Percentiles rank a stretch among this genome's conserved stretches.
Evolutionary conservation across 2,797 vertebrate genomes (phyloP).

Genomic region (Bradypodion pumilum): DNA sequence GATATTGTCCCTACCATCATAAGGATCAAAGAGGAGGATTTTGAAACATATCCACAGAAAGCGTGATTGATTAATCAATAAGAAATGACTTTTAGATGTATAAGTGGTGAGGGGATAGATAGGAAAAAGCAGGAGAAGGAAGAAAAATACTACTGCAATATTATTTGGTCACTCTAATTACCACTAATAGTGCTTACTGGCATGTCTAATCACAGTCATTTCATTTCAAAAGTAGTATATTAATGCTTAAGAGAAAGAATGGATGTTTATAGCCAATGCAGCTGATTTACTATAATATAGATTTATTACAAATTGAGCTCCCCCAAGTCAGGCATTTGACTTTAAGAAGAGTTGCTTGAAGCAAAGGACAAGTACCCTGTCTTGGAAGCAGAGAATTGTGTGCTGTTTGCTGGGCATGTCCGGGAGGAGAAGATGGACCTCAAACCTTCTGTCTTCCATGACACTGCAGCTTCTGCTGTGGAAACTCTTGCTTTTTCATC

Average conservation of each 20-base stretch:
- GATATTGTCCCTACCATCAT: neutral
- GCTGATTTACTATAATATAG: constrained; percentile 60
- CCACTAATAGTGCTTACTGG: constrained; percentile 63
- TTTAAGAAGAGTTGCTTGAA: constrained; percentile 23
- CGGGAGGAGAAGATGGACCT: neutral
- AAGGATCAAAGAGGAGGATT: neutral
- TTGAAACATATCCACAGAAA: constrained; percentile 9
- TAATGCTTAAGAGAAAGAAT: constrained; percentile 73
- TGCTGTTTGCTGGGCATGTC: neutral
- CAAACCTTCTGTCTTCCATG: no score
- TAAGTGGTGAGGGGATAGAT: constrained; percentile 60
- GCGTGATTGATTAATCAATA: constrained; percentile 32
- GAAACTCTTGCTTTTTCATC: no score
- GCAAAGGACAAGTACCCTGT: constrained; percentile 12
- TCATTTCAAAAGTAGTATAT: constrained; percentile 71
- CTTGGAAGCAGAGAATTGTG: neutral
- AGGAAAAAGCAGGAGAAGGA: constrained; percentile 46
- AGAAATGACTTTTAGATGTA: constrained; percentile 17
- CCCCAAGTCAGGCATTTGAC: constrained; percentile 48
- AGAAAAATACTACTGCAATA: constrained; percentile 45
- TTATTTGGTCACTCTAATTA: constrained; percentile 71
- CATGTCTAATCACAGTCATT: constrained; percentile 59
- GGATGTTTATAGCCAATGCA: constrained; percentile 70
- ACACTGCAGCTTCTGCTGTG: no score
- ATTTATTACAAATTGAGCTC: constrained; percentile 68